These are phyloP conservation scores for Sitta carolinensis DNA, from an alignment of 2,797 vertebrate genomes.

Conservation along the genomic window DNA sequence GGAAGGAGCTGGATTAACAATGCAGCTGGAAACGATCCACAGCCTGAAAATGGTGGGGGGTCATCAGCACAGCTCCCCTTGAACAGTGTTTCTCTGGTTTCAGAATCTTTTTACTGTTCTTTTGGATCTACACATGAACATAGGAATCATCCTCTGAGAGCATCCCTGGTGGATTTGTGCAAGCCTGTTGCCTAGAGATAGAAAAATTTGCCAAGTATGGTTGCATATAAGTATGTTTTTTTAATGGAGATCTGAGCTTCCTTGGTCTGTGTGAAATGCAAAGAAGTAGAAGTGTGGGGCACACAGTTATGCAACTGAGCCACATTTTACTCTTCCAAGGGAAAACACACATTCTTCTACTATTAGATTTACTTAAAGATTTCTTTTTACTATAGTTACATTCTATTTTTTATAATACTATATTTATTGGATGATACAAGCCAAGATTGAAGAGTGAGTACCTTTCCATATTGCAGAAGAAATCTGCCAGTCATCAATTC, in stretches of 20 bases:
- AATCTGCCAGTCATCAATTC: background rate
- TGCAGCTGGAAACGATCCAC: background rate
- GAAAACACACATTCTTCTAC: background rate
- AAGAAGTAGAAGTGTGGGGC: background rate
- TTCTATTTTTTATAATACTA: background rate
- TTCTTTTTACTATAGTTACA: background rate
- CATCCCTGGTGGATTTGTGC: background rate
- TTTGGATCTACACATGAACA: background rate
- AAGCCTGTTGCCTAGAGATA: background rate
- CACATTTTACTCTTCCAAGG: background rate
- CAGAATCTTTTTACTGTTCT: background rate
- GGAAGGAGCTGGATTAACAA: background rate
- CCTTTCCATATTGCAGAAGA: background rate
- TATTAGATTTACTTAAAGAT: background rate
- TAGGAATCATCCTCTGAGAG: background rate
- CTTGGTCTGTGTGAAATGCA: background rate
- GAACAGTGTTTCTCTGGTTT: background rate
- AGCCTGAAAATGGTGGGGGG: background rate
- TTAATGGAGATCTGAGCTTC: background rate
- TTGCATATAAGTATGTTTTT: background rate
- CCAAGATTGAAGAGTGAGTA: background rate
- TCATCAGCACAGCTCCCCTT: background rate
- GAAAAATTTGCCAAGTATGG: background rate
- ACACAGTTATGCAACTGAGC: background rate
- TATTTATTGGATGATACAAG: background rate